Conservation (phyloP, 2,888 invertebrate species). For the Marasmarcha lunaedactyla region DNA sequence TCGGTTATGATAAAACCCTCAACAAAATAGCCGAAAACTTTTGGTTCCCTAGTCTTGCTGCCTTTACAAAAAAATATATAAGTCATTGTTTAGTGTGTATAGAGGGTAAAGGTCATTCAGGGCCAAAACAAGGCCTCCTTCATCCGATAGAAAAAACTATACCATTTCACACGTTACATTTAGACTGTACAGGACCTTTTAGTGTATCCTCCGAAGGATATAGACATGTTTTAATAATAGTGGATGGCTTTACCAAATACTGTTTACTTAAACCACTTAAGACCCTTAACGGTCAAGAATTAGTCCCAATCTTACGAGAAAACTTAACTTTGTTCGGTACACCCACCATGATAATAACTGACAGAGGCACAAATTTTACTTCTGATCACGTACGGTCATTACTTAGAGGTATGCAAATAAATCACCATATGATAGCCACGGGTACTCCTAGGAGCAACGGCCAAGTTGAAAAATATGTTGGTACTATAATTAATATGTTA, state of each 20-base stretch:
- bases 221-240: slow-evolving; percentile 17
- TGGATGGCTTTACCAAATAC: slow-evolving; percentile 25
- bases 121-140: slow-evolving; percentile 14
- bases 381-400: slow-evolving; percentile 4
- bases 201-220: slow-evolving; percentile 11
- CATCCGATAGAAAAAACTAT: slow-evolving; percentile 16
- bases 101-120: slow-evolving; percentile 11
- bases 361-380: slow-evolving; percentile 15
- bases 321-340: slow-evolving; percentile 14
- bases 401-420: slow-evolving; percentile 8
- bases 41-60: slow-evolving; percentile 17
- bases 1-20: slow-evolving; percentile 9
- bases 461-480: slow-evolving; percentile 12
- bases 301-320: slow-evolving; percentile 15
- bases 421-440: slow-evolving; percentile 14
- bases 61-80: slow-evolving; percentile 13
- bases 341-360: slow-evolving; percentile 11
- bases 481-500: slow-evolving; percentile 13
- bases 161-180: slow-evolving; percentile 21
- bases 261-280: slow-evolving; percentile 19
- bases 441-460: slow-evolving; percentile 13
- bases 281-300: slow-evolving; percentile 14
- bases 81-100: slow-evolving; percentile 12
- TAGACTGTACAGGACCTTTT: slow-evolving; percentile 23
- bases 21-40: slow-evolving; percentile 15